These are phyloP conservation scores for Montipora sp. DNA, from an alignment of 64 coral and sea anemone genomes.

Conservation along the genomic window DNA sequence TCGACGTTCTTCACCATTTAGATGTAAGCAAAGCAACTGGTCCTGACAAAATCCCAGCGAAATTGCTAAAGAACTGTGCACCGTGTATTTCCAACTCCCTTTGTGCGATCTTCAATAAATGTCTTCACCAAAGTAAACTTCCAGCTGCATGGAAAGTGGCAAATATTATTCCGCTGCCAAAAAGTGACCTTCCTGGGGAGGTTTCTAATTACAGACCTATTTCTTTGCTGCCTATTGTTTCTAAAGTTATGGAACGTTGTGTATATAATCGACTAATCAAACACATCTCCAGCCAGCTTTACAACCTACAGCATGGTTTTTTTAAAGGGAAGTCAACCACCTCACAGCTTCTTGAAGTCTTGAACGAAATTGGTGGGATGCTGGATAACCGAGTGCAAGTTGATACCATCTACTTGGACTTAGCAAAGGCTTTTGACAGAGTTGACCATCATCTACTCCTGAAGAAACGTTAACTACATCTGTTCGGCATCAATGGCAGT, in stretches of 20 bases:
- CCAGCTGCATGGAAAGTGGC: conserved; percentile 2
- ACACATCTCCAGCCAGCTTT: conserved; percentile 14
- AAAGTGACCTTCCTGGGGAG: background rate
- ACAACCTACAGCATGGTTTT: background rate
- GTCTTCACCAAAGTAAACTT: background rate
- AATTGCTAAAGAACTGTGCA: conserved; percentile 9
- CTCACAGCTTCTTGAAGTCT: background rate
- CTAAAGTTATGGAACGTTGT: background rate
- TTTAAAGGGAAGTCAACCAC: background rate
- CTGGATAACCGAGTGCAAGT: background rate
- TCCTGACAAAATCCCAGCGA: background rate
- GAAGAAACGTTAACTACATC: background rate
- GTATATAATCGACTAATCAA: background rate
- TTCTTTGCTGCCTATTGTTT: background rate
- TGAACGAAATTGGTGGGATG: background rate
- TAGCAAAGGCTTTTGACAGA: background rate
- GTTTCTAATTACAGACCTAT: background rate
- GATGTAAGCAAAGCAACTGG: conserved; percentile 16
- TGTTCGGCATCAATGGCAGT: background rate
- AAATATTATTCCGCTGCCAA: background rate
- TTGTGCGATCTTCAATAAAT: conserved; percentile 26
- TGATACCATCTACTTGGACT: background rate
- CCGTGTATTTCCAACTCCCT: conserved; percentile 5
- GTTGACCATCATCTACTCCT: background rate
- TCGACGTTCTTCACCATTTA: background rate